Base-by-base conservation (phyloP, 2,888 invertebrate genomes). In the Apodemia zela region DNA sequence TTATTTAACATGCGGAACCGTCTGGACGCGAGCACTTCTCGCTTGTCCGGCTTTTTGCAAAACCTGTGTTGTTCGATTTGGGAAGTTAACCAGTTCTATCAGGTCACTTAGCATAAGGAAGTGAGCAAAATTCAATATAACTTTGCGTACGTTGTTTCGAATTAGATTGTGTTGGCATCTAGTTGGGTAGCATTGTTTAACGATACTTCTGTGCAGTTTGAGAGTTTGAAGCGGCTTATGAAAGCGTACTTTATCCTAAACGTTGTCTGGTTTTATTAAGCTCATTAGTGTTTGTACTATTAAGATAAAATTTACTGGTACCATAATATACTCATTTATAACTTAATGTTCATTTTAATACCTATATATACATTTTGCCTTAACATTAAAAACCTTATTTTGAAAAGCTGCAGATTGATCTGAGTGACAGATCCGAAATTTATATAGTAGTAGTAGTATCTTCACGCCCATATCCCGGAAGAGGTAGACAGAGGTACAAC, bases 51-150 rank as follows among this genome's bases (percentile, higher is more conserved):
- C 15, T 57, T 29, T 57, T 25, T 15, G 15, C n/a, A 5, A 57
- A 57, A 57, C n/a, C 25, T 11, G n/a, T 15, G 25, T 57, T 29
- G 54, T 57, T 57, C 51, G 25, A 29, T 57, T 57, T 29, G 6
- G 54, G 25, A 57, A 29, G 21, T 57, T 29, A n/a, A 57, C 13
- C 29, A 25, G 25, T 25, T 57, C 25, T 57, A 57, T n/a, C 54
- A 29, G 54, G 54, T 57, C 54, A 57, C 29, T 57, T 57, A 57
- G 54, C 54, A 57, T 57, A 57, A 57, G 54, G 54, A 25, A 57
- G 54, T 57, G 54, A 57, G 54, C 29, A 15, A 57, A 57, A 57
- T 57, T 57, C 15, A 57, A 57, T 57, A 57, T 57, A 57, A 57
- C 54, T 57, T 57, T 15, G 3, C 25, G 54, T 57, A 57, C 15